phyloP scores from a whole-genome alignment of 2,797 vertebrate genomes.

The Otolemur crassicaudatus region DNA sequence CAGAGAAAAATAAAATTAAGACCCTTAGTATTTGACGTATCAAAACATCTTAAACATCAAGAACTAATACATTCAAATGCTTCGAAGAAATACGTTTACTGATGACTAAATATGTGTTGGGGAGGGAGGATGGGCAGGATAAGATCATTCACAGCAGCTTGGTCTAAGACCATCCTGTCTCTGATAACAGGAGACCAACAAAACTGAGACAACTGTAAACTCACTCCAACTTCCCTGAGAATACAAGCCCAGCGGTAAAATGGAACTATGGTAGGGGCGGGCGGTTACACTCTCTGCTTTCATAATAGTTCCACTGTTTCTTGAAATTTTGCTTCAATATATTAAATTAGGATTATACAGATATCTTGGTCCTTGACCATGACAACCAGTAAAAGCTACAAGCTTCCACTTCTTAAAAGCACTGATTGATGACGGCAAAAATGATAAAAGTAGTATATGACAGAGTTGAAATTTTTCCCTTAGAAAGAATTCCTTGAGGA shows the following conservation, averaged over 20 bases:
- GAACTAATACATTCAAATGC: constrained; percentile 54
- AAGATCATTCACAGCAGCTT: background rate
- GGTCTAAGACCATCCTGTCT: background rate
- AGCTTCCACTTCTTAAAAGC: background rate
- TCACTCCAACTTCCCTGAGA: background rate
- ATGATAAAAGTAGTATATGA: background rate
- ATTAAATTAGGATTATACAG: background rate
- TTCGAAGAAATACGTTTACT: constrained; percentile 40
- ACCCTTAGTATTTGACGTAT: constrained; percentile 59
- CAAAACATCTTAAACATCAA: constrained; percentile 62
- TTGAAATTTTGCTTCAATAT: background rate
- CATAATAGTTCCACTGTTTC: background rate
- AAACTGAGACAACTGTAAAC: background rate
- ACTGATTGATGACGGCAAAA: background rate
- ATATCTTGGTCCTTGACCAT: background rate
- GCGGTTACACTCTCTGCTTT: background rate
- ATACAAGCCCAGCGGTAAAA: background rate
- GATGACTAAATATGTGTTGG: background rate
- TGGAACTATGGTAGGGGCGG: fast-evolving
- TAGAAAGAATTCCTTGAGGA: background rate
- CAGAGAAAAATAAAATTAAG: constrained; percentile 75
- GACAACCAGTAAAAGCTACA: background rate
- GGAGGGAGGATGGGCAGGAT: background rate
- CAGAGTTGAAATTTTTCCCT: background rate
- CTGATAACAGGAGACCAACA: background rate